These are phyloP conservation scores for Peromyscus polionotus DNA, from an alignment of 2,113 vertebrate genomes.

Conservation along the genomic window DNA sequence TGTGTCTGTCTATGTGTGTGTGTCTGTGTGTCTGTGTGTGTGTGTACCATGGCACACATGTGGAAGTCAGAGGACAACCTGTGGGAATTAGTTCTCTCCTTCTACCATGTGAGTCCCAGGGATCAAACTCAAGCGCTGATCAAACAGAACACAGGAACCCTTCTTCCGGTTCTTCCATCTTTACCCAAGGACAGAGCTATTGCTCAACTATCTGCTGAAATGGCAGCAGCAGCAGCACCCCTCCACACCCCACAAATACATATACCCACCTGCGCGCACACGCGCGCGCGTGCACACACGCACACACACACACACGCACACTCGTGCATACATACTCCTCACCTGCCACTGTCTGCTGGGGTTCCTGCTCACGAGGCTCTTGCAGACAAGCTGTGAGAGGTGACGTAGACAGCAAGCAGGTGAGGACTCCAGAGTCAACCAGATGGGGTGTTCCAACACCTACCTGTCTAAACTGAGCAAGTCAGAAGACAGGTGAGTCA, in stretches of 20 bases:
- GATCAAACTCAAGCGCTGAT: background rate
- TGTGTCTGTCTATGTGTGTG: background rate
- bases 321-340: background rate
- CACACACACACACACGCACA: background rate
- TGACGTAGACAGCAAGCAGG: background rate
- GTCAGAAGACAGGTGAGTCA: background rate
- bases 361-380: background rate
- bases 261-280: no score
- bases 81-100: background rate
- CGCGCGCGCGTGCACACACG: rapidly evolving
- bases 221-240: background rate
- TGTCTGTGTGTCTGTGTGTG: background rate
- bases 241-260: no score
- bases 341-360: background rate
- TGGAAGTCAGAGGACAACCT: background rate
- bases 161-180: background rate
- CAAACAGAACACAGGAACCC: no score
- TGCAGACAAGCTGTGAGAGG: background rate
- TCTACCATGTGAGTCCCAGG: background rate
- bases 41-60: background rate
- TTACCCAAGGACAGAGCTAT: background rate
- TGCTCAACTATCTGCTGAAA: background rate
- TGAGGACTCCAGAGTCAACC: background rate
- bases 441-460: background rate
- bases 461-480: background rate